phyloP scores from a whole-genome alignment of 2,797 vertebrate genomes.

The Rhynchonycteris naso region DNA sequence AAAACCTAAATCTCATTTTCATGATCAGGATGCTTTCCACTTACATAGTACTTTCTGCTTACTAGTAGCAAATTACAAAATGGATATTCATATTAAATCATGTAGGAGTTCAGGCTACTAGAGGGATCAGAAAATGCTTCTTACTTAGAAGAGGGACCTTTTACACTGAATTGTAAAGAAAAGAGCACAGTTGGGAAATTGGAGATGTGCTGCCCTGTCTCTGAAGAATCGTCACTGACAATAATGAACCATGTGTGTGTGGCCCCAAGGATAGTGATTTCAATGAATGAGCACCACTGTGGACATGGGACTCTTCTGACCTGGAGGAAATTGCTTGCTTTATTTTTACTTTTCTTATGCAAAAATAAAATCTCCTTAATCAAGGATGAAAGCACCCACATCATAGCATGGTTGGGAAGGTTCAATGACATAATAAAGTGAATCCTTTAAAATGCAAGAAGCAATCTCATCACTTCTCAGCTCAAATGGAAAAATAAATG shows the following conservation, averaged over 20 bases:
- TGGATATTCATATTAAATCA: not conserved
- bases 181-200: not conserved
- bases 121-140: not conserved
- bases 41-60: not conserved
- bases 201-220: not conserved
- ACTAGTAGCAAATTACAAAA: not conserved
- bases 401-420: not conserved
- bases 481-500: not conserved
- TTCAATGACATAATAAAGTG: not conserved
- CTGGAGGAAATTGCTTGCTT: not conserved
- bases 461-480: not conserved
- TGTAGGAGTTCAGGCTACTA: not conserved
- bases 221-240: no score
- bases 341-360: not conserved
- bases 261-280: not conserved
- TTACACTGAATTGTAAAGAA: not conserved
- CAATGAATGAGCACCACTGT: not conserved
- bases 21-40: not conserved
- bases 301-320: not conserved
- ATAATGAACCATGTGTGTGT: fast-evolving
- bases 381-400: not conserved
- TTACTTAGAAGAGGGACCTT: not conserved
- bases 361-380: not conserved
- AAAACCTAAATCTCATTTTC: not conserved
- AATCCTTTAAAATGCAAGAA: not conserved